phyloP scores from a whole-genome alignment of 2,797 vertebrate genomes.

The Paratrypauchen microcephalus region DNA sequence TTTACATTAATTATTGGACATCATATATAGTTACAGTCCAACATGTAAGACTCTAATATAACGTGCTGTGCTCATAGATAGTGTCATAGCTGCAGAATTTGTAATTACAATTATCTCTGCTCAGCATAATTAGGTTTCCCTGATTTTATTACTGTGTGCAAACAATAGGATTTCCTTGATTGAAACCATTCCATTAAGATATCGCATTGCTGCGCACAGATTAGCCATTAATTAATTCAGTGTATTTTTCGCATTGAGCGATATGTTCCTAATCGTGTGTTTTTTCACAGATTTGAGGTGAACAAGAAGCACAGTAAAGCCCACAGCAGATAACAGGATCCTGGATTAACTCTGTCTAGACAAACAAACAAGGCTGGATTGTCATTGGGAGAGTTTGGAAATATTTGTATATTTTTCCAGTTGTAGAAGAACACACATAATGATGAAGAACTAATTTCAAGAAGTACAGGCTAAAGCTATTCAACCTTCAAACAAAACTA shows the following conservation, averaged over 20 bases:
- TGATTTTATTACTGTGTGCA: constrained; percentile 8
- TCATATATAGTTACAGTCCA: neutral
- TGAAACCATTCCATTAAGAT: neutral
- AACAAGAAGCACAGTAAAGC: constrained; percentile 21
- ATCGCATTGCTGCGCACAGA: neutral
- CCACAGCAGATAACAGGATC: constrained; percentile 21
- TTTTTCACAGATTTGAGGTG: constrained; percentile 1
- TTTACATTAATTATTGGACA: neutral
- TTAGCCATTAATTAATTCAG: constrained; percentile 4
- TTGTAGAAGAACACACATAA: neutral
- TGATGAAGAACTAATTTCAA: neutral
- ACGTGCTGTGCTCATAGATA: neutral
- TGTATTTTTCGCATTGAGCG: neutral
- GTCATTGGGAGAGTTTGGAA: neutral
- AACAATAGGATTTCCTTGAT: constrained; percentile 10
- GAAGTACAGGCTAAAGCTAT: neutral
- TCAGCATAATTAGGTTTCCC: constrained; percentile 8
- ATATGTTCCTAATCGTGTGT: neutral
- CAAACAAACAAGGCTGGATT: constrained; percentile 13
- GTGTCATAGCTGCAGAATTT: constrained; percentile 4
- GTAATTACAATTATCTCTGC: constrained; percentile 6
- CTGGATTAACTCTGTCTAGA: constrained; percentile 21
- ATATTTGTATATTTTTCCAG: neutral
- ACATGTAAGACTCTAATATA: constrained; percentile 3
- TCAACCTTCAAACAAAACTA: neutral